Conservation (phyloP, 2,113 vertebrate genomes). For the Eonycteris spelaea region DNA sequence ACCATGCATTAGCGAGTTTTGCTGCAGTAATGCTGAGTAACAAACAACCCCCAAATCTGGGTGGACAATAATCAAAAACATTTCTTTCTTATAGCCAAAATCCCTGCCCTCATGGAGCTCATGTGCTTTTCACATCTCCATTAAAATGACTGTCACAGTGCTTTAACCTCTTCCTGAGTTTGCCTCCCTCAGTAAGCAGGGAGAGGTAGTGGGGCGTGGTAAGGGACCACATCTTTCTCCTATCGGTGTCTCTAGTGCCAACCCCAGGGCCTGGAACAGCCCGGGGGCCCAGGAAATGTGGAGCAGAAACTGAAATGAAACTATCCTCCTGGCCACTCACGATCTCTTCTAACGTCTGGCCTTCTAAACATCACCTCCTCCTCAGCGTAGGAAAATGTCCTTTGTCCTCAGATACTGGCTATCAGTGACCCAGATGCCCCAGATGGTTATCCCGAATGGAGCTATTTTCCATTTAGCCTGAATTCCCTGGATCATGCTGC, state of each 20-base stretch:
- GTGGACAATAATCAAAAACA: too few relatives aligned
- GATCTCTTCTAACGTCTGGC: background rate
- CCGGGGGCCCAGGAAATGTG: background rate
- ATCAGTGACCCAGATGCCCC: background rate
- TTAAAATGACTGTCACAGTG: background rate
- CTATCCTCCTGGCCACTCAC: background rate
- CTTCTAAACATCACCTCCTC: background rate
- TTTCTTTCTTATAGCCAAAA: background rate
- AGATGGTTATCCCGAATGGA: background rate
- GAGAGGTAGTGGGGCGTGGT: background rate
- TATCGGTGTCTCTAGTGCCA: background rate
- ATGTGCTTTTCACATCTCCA: rapidly evolving
- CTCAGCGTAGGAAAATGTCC: background rate
- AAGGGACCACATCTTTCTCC: background rate
- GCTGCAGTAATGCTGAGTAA: background rate
- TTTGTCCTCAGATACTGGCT: background rate
- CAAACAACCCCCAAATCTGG: background rate
- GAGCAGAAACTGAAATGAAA: background rate
- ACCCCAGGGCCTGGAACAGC: background rate
- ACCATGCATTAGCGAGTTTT: background rate
- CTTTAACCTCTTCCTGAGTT: background rate
- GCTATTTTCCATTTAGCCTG: background rate
- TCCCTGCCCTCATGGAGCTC: background rate
- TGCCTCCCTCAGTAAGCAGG: background rate
- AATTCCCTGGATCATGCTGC: background rate